These are phyloP conservation scores for Eulemur albifrons DNA, from an alignment of 2,797 vertebrate genomes.

Conservation along the genomic window DNA sequence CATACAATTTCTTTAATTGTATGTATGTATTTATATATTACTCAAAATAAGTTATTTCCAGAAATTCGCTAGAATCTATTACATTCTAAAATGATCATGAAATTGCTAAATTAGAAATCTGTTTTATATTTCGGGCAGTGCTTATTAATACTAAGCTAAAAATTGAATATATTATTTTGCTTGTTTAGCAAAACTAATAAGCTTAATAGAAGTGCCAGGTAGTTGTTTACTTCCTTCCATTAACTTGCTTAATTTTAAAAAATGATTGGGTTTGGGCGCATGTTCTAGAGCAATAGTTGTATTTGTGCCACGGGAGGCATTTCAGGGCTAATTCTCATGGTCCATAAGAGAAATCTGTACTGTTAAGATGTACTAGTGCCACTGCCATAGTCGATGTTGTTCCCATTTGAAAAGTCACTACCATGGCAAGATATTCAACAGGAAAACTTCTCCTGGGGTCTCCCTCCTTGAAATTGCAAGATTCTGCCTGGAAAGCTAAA, in stretches of 20 bases:
- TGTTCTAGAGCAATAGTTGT: neutral
- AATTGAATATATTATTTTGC: neutral
- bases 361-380: neutral
- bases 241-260: constrained; percentile 17
- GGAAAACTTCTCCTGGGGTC: neutral
- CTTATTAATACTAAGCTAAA: constrained; percentile 8
- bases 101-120: constrained; percentile 28
- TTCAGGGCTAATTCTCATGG: neutral
- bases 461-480: constrained; percentile 52
- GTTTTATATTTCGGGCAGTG: neutral
- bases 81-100: constrained; percentile 1
- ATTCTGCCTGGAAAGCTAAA: constrained; percentile 64
- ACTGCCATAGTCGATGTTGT: neutral
- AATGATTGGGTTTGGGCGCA: neutral
- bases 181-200: constrained; percentile 28
- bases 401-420: constrained; percentile 14
- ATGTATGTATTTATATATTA: neutral
- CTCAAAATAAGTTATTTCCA: constrained; percentile 48
- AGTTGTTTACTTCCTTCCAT: neutral
- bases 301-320: neutral
- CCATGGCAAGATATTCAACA: neutral
- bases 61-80: neutral
- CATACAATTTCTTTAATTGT: neutral
- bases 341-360: neutral
- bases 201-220: neutral